Evolutionary conservation across 2,113 vertebrate genomes (phyloP), one percentile per base, ranked within the genome.

Genomic region (Agapornis roseicollis): DNA sequence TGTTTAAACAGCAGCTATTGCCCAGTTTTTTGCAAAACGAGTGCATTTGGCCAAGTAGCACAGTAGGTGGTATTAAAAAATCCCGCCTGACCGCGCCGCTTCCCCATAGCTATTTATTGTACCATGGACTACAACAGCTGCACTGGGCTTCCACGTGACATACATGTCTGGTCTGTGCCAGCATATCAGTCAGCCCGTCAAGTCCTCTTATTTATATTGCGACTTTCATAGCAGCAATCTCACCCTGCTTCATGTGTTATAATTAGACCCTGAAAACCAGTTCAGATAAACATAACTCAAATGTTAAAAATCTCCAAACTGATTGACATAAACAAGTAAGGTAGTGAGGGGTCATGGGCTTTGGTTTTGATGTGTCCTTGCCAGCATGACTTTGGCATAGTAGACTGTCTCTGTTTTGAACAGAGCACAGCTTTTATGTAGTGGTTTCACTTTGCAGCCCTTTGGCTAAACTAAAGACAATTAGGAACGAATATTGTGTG

Each of bases 211-310:
- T 97, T 96, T 96, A 86, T 88, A 80, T 29, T 89, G 79, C 42
- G 7, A 80, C 85, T 95, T 96, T 94, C 93, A 95, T 84, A 94
- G 96, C 90, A 89, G 88, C 89, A 31, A n/a, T 52, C 81, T 97
- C 73, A 61, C 90, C 91, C 96, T 19, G 13, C 92, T 96, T 56
- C 77, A 81, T 65, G 3, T 94, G 94, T 92, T 98, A 97, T 96
- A 97, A 97, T 97, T 97, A 97, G 97, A 94, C 80, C 87, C 88
- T 61, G 73, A 91, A 96, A 96, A 97, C 78, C 65, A 16, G 81
- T 94, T 82, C 93, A 90, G 76, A 94, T 90, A 97, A 97, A 94
- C 95, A 97, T 87, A 96, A 95, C 85, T 93, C 89, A 76, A 85
- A 76, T 79, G 90, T 95, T 69, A 72, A 90, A 76, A 77, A 69